phyloP scores from a whole-genome alignment of 2,888 invertebrate species.

The Eupithecia abbreviata region DNA sequence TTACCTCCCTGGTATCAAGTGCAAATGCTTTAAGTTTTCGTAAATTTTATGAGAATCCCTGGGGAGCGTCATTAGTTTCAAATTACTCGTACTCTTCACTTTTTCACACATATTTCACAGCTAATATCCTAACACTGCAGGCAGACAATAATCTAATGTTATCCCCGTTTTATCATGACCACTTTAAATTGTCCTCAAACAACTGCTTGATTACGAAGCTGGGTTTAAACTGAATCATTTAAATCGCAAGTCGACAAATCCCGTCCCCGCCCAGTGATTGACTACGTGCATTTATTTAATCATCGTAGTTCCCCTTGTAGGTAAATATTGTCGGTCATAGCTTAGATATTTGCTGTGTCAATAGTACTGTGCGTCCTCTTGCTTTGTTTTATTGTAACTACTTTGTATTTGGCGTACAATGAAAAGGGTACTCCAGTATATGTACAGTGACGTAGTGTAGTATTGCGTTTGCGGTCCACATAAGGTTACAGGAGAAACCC shows the following conservation, averaged over 20 bases:
- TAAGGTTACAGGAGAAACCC: not conserved
- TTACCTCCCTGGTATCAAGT: constrained; percentile 28
- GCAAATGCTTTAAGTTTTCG: constrained; percentile 29
- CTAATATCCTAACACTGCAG: not conserved
- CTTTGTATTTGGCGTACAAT: not conserved
- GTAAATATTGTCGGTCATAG: constrained; percentile 29
- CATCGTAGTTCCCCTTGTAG: constrained; percentile 39
- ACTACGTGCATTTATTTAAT: constrained; percentile 41
- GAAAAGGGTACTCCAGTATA: not conserved
- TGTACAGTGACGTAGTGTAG: not conserved
- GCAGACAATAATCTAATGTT: not conserved
- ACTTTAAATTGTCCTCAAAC: constrained; percentile 12
- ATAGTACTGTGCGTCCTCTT: constrained; percentile 20
- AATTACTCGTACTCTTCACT: constrained; percentile 22
- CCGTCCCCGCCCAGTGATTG: constrained; percentile 25
- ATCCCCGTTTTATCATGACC: not conserved
- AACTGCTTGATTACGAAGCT: constrained; percentile 9
- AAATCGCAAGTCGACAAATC: constrained; percentile 22
- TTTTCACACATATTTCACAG: constrained; percentile 14
- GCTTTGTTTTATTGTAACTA: constrained; percentile 4
- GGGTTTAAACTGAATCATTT: constrained; percentile 29
- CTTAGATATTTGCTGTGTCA: constrained; percentile 35
- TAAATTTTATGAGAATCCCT: constrained; percentile 25
- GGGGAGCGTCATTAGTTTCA: constrained; percentile 6
- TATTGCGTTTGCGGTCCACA: not conserved